Evolutionary conservation across 2,888 invertebrate genomes (phyloP), one percentile per base, ranked within the genome.

Genomic region (Lycocerus yunnanus): DNA sequence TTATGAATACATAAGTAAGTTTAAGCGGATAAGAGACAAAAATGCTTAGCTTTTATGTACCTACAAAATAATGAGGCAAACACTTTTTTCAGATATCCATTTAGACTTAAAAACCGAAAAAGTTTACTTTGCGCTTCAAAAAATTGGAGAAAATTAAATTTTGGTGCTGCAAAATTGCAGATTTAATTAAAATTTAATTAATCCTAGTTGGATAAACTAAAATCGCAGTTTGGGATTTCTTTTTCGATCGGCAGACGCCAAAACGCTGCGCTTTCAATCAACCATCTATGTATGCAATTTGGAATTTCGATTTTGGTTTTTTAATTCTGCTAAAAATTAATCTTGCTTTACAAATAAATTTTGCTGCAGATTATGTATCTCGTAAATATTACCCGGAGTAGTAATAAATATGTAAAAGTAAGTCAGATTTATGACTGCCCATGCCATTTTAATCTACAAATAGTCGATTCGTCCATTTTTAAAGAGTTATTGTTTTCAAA

Each of bases 1-100:
- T 74, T 71, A 74, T 74, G 74, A 74, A 75, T 69, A 75, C 71
- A 60, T 43, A 72, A 75, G 69, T 21, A 66, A 68, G 74, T 71
- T 71, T 71, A 74, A 59, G 59, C 67, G 67, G 74, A 73, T 69
- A 66, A 27, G 61, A 27, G 58, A 27, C 60, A 74, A 72, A 70
- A 74, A 71, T 59, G 67, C 68, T 68, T 69, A 65, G 68, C 70
- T 67, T 73, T 71, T 67, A 60, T 21, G 68, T 63, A 63, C 58
- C 16, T 16, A n/a, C 61, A 15, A 11, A 43, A 21, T 66, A 71
- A 71, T 66, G 66, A 71, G 66, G 65, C 58, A 70, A 63, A 71
- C 71, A 71, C 59, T 66, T 58, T 66, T 66, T 63, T 24, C 13
- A 5, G 14, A 11, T 15, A 13, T 21, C 71, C 14, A n/a, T 15